These are phyloP conservation scores for Hypena proboscidalis DNA, from an alignment of 2,888 invertebrate species.

Conservation along the genomic window DNA sequence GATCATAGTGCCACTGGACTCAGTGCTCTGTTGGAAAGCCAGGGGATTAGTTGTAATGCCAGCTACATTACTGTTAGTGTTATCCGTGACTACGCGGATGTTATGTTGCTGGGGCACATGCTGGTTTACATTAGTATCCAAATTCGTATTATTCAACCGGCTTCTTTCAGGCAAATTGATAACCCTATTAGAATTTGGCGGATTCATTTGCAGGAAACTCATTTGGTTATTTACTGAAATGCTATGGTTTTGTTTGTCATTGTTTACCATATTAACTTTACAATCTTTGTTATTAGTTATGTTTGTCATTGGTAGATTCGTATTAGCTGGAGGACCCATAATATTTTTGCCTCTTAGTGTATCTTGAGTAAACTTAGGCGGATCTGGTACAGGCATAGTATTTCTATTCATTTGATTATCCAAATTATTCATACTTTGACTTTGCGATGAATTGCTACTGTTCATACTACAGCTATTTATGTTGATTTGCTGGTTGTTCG, in stretches of 20 bases:
- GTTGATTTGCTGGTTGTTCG: conserved; percentile 70
- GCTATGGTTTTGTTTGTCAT: conserved; percentile 74
- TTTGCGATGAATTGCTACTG: conserved; percentile 63
- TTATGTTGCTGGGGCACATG: conserved; percentile 79
- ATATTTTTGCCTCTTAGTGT: conserved; percentile 73
- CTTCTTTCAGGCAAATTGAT: conserved; percentile 79
- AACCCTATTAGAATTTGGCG: conserved; percentile 74
- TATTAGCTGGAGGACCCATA: conserved; percentile 67
- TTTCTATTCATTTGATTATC: conserved; percentile 70
- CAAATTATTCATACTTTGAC: conserved; percentile 62
- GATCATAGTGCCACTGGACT: conserved; percentile 76
- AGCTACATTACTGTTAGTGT: conserved; percentile 62
- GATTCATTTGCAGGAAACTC: conserved; percentile 79
- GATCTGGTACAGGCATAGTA: conserved; percentile 64
- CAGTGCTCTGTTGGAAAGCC: conserved; percentile 74
- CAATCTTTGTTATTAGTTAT: conserved; percentile 68
- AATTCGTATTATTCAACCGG: conserved; percentile 65
- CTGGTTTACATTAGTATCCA: conserved; percentile 70
- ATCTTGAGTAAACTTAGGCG: conserved; percentile 72
- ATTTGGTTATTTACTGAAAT: conserved; percentile 78
- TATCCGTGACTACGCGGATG: conserved; percentile 78
- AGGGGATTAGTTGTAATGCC: conserved; percentile 67
- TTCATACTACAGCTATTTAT: conserved; percentile 76
- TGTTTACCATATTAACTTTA: conserved; percentile 70
- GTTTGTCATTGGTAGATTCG: conserved; percentile 62